Evolutionary conservation across 1,140 invertebrate genomes (phyloP), one percentile per base, ranked within the genome.

Genomic region (Laupala kohalensis): DNA sequence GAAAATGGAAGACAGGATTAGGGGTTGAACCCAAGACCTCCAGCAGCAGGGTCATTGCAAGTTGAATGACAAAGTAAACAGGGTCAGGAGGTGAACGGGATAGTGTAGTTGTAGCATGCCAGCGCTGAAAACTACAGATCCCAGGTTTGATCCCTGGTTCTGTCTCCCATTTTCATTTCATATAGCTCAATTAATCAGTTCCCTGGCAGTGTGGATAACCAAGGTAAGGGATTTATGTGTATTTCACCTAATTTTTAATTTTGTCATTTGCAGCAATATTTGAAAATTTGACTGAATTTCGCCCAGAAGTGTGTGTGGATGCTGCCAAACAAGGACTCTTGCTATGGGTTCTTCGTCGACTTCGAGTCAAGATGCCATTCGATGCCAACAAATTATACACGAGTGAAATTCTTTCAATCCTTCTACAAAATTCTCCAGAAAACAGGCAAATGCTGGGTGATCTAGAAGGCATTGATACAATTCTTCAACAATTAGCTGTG

Each of bases 311-410:
- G 26, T 92, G 91, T 76, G 78, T 85, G 24, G 92, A 97, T 78
- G 90, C 94, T 67, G 91, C 88, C 15, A 91, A 90, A 79, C 93
- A 97, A 82, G 96, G 95, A 26, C 84, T 99, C 19, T 80, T 99
- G 75, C 86, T 89, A 73, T 99, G 96, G 96, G 81, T 99, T 25
- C 80, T 99, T 0, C 94, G 95, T 81, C 86, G 96, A 77, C 84
- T 96, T 37, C 91, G 93, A 84, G 86, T 88, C 13, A 92, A 91
- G 84, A 84, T 92, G 30, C 92, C 93, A 64, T 99, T 98, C 84
- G 95, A 99, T 85, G 89, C 86, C 0, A 99, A 99, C 78, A 99
- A 98, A 83, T 82, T 99, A 27, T 99, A 98, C 82, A 89, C 90
- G 15, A 96, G 92, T 81, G 97, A 99, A 87, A 92, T 99, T 68